Evolutionary conservation across 2,113 vertebrate genomes (phyloP).

Genomic region (Piprites chloris): DNA sequence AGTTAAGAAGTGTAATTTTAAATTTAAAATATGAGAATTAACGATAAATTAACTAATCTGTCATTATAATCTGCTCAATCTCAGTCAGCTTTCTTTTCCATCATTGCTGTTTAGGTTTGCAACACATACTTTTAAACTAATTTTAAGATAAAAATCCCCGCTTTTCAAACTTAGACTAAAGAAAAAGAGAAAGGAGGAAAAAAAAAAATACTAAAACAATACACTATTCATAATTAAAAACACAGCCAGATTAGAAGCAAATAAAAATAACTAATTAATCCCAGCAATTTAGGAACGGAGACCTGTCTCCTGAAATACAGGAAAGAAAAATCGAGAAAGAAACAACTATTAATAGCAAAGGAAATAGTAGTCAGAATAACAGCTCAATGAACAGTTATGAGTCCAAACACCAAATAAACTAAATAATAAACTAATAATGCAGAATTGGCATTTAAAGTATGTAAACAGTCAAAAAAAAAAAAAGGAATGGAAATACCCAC

Average conservation of each 20-base stretch:
- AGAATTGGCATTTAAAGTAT: neutral
- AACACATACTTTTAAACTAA: neutral
- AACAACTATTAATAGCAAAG: neutral
- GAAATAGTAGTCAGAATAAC: neutral
- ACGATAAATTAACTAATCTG: neutral
- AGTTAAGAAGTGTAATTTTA: neutral
- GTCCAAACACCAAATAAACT: neutral
- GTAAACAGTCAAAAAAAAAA: neutral
- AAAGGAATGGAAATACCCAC: neutral
- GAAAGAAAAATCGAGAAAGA: neutral
- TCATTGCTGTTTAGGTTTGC: neutral
- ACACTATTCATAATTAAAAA: neutral
- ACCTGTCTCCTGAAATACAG: neutral
- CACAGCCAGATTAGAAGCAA: neutral
- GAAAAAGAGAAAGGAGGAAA: neutral
- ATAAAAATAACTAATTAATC: neutral
- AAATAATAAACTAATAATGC: neutral
- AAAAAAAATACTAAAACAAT: fast-evolving
- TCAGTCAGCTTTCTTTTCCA: neutral
- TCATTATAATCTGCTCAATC: neutral
- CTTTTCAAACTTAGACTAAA: neutral
- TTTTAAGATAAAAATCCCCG: neutral
- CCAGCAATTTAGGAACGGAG: neutral
- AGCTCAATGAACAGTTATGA: neutral
- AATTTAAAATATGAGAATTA: neutral